A percentile compares a stretch with the other conserved stretches of the same genome.
Evolutionary conservation across 2,113 vertebrate species (phyloP).

Genomic region (Tiliqua scincoides): DNA sequence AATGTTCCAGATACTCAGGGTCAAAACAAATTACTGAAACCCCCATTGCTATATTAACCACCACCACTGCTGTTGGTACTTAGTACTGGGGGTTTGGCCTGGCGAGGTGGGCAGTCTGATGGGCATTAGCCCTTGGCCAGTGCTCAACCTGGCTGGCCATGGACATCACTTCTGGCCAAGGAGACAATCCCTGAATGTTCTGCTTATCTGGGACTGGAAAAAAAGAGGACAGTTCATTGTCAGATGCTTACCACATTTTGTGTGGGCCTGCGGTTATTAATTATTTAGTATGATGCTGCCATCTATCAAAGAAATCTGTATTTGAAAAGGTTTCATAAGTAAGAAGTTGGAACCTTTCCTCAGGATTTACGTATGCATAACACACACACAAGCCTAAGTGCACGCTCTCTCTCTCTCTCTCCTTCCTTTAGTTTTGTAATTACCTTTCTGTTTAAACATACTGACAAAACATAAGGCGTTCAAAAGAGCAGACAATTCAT

Average conservation of each 20-base stretch:
- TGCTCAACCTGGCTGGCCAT: too few relatives aligned
- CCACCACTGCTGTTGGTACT: too few relatives aligned
- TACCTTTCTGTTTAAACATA: slow-evolving; percentile 38
- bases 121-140: too few relatives aligned
- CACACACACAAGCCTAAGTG: slow-evolving; percentile 23
- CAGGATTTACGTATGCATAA: slow-evolving; percentile 50
- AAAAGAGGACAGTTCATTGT: background rate
- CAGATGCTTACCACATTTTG: background rate
- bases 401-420: too few relatives aligned
- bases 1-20: too few relatives aligned
- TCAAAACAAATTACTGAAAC: too few relatives aligned
- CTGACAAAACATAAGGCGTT: slow-evolving; percentile 19
- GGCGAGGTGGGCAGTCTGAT: too few relatives aligned
- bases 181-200: background rate
- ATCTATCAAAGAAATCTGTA: slow-evolving; percentile 52
- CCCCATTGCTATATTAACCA: too few relatives aligned
- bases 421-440: slow-evolving; percentile 38
- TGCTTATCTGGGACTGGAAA: background rate
- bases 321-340: slow-evolving; percentile 58
- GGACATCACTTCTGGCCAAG: background rate
- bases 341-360: slow-evolving; percentile 47
- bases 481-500: slow-evolving; percentile 58
- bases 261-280: background rate
- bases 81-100: too few relatives aligned
- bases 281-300: background rate